Evolutionary conservation across 2,113 vertebrate genomes (phyloP), one percentile per base, ranked within the genome.

Genomic region (Piaya cayana): DNA sequence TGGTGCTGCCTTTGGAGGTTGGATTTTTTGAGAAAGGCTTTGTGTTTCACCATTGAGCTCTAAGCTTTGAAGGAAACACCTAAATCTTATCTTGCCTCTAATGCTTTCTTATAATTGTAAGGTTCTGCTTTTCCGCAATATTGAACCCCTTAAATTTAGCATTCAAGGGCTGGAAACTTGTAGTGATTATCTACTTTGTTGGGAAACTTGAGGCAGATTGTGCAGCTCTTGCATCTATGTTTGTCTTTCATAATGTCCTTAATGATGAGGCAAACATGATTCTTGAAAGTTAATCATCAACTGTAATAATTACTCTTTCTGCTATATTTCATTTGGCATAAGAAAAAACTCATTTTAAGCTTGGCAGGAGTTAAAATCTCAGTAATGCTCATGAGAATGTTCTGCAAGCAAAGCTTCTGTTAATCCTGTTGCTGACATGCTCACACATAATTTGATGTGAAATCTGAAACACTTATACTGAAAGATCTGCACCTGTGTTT

Each of bases 321-420:
- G 36, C 74, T 89, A 11, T 27, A 29, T 93, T 94, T 95, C 43
- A 58, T 95, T 95, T 95, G 89, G 62, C 69, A 19, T 90, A 81
- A 85, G 72, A 82, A 82, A 94, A 93, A 88, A 65, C 65, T 93
- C 63, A 67, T 92, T 94, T 96, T 92, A 87, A 71, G 63, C 53
- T 95, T 95, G 90, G 90, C 88, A 86, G 84, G 63, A 96, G 81
- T 96, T 95, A 88, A 95, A 95, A 88, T 91, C 75, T 32, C 17
- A 67, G 69, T 96, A 95, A 97, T 90, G 71, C 92, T 82, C 56
- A 82, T 91, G 95, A 90, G 93, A 92, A 90, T 92, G 88, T 95
- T 97, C 72, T 92, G 52, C 3, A 10, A 78, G 78, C 71, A 94
- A 82, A 92, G 83, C 90, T 86, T 60, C 36, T 82, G 21, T 90